Percentiles rank a stretch among this genome's conserved stretches.
Evolutionary conservation across 2,797 vertebrate species (phyloP).

Genomic region (Gymnopithys bicolor): DNA sequence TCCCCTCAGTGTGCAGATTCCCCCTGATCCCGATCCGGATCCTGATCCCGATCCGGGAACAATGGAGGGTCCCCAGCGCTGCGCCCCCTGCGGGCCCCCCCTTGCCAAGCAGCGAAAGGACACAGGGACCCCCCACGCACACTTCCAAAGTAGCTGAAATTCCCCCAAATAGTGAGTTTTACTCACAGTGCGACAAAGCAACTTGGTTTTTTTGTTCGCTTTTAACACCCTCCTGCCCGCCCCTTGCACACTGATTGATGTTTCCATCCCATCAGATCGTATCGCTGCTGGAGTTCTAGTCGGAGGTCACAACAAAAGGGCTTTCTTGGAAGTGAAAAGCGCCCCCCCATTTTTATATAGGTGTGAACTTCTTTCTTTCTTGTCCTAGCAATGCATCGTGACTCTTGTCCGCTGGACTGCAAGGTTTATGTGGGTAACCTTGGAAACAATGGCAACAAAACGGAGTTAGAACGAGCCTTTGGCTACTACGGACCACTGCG

Average conservation of each 20-base stretch:
- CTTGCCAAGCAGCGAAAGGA: not conserved
- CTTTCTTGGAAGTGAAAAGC: not conserved
- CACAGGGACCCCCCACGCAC: accelerated
- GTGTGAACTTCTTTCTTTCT: not conserved
- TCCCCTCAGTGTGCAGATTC: accelerated
- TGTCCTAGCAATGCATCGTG: slow-evolving; percentile 83
- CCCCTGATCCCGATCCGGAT: not conserved
- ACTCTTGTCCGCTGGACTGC: slow-evolving; percentile 95
- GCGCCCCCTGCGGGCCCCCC: not conserved
- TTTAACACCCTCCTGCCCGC: accelerated
- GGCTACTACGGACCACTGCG: slow-evolving; percentile 95
- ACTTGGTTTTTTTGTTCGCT: accelerated
- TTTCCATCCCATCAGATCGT: accelerated
- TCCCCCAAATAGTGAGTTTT: accelerated
- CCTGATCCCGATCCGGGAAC: not conserved
- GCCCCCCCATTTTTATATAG: not conserved
- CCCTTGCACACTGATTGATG: accelerated
- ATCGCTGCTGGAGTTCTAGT: accelerated
- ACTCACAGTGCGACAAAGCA: accelerated
- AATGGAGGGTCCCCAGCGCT: not conserved
- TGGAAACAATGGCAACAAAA: slow-evolving; percentile 97
- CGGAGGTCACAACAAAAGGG: not conserved
- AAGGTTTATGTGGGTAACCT: slow-evolving; percentile 98
- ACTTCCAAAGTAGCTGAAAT: not conserved
- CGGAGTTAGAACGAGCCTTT: slow-evolving; percentile 93